Conservation (phyloP, 2,797 vertebrate genomes). For the Thamnophis elegans region DNA sequence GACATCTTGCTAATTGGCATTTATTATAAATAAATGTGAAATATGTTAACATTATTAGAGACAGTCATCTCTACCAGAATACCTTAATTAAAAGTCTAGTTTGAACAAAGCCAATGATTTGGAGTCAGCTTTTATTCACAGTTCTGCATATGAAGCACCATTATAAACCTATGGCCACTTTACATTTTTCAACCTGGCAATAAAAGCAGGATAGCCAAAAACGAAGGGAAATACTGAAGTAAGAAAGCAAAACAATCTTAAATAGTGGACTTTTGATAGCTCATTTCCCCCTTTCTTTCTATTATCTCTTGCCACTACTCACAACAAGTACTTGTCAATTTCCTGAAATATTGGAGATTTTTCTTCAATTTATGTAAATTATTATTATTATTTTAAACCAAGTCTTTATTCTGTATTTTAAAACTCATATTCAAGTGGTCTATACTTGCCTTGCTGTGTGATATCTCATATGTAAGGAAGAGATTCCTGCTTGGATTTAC, state of each 20-base stretch:
- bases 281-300: neutral
- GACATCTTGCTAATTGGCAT: neutral
- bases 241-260: neutral
- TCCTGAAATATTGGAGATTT: neutral
- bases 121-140: neutral
- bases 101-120: neutral
- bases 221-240: neutral
- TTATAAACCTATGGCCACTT: neutral
- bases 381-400: neutral
- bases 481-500: neutral
- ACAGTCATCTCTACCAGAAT: neutral
- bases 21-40: neutral
- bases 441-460: neutral
- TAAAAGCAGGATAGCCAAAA: neutral
- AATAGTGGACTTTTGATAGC: neutral
- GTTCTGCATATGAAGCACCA: neutral
- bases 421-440: neutral
- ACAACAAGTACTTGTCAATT: neutral
- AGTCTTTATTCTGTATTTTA: neutral
- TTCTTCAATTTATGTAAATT: neutral
- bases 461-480: neutral
- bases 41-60: neutral
- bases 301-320: neutral
- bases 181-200: neutral
- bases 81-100: neutral